A percentile compares a stretch with the other conserved stretches of the same genome.
These are phyloP conservation scores for Proisotoma minuta DNA, from an alignment of 2,888 invertebrate genomes.

Conservation along the genomic window DNA sequence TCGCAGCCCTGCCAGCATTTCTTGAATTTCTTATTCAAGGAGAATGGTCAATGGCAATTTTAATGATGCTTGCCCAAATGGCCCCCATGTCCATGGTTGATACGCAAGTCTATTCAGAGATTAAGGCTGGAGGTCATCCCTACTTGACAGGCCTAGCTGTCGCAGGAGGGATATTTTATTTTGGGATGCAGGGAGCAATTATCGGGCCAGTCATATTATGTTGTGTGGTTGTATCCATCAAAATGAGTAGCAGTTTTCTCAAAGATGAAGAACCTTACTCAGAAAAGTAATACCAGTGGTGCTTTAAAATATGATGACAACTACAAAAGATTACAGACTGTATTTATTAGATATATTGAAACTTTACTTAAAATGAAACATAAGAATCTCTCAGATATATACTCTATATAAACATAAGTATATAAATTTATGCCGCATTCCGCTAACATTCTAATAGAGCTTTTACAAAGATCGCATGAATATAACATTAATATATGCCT, in stretches of 20 bases:
- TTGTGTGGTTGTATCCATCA: conserved; percentile 86
- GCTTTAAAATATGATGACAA: too few species aligned
- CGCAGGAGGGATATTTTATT: conserved; percentile 95
- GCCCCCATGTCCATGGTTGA: conserved; percentile 89
- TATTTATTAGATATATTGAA: background rate
- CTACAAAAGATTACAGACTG: background rate
- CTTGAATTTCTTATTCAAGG: conserved; percentile 92
- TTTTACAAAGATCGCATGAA: too few species aligned
- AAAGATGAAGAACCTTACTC: conserved; percentile 52
- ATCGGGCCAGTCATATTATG: conserved; percentile 93
- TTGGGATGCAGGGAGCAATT: conserved; percentile 94
- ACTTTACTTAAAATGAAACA: background rate
- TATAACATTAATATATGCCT: too few species aligned
- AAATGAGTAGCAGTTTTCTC: conserved; percentile 69
- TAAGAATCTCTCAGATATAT: background rate
- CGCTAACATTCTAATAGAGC: too few species aligned
- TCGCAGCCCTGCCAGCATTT: conserved; percentile 90
- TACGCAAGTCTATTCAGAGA: conserved; percentile 92
- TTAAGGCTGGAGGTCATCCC: conserved; percentile 64
- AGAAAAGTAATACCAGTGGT: background rate
- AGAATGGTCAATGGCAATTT: conserved; percentile 71
- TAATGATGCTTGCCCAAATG: conserved; percentile 77
- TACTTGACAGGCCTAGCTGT: conserved; percentile 67
- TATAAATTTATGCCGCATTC: too few species aligned
- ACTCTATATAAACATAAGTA: too few species aligned